These are phyloP conservation scores for Ophioninae sp. DNA, from an alignment of 2,888 invertebrate genomes.

Conservation along the genomic window DNA sequence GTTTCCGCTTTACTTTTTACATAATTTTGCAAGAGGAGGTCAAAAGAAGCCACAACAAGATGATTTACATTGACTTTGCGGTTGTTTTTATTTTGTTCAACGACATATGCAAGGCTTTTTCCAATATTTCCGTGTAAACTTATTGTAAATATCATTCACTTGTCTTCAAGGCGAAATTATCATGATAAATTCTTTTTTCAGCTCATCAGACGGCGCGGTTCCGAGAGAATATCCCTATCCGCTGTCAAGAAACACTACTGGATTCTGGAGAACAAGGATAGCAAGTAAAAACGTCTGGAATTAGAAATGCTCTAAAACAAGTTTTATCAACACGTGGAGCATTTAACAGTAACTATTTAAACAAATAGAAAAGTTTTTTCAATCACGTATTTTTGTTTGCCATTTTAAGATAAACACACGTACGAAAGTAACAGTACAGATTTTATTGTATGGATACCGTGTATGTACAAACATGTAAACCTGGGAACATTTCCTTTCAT, in stretches of 20 bases:
- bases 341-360: not conserved
- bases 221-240: constrained; percentile 63
- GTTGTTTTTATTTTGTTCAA: not conserved
- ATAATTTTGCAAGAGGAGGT: not conserved
- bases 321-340: not conserved
- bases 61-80: not conserved
- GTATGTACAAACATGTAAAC: constrained; percentile 53
- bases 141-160: not conserved
- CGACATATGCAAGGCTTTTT: not conserved
- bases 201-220: constrained; percentile 64
- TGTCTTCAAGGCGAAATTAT: not conserved
- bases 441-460: constrained; percentile 38
- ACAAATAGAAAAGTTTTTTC: not conserved
- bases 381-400: not conserved
- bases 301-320: not conserved
- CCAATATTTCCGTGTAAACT: not conserved
- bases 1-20: not conserved
- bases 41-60: not conserved
- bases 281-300: not conserved
- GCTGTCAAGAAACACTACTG: constrained; percentile 66
- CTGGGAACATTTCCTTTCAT: constrained; percentile 20
- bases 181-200: constrained; percentile 45
- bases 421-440: constrained; percentile 29
- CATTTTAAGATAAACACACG: constrained; percentile 1
- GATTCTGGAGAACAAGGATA: constrained; percentile 65